These are phyloP conservation scores for Aphrophora alni DNA, from an alignment of 2,888 invertebrate species.

Conservation along the genomic window DNA sequence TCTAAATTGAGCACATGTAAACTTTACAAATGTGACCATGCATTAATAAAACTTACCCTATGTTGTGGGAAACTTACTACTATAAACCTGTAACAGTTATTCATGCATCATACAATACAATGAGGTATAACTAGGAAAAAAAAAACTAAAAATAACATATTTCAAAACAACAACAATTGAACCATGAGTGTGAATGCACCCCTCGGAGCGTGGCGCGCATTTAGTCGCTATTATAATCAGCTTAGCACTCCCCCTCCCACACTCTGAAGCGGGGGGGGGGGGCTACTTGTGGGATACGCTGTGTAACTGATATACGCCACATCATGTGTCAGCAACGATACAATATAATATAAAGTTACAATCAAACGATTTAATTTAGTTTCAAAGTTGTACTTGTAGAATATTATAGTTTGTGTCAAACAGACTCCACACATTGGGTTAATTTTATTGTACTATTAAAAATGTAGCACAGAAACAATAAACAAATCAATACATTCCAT, in stretches of 20 bases:
- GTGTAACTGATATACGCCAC: not conserved
- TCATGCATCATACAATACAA: not conserved
- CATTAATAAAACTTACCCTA: not conserved
- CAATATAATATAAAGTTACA: no score
- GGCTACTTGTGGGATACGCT: slow-evolving; percentile 9
- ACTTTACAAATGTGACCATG: not conserved
- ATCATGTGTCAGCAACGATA: no score
- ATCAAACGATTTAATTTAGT: no score
- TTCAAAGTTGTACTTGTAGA: no score
- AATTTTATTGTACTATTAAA: no score
- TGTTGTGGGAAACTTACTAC: not conserved
- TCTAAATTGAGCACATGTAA: no score
- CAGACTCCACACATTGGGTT: no score
- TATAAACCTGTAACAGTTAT: not conserved
- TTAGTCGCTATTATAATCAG: slow-evolving; percentile 34
- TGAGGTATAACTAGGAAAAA: not conserved
- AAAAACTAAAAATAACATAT: slow-evolving; percentile 9
- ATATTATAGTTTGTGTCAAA: no score
- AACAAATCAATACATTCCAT: no score
- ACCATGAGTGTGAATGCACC: not conserved
- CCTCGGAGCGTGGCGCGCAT: slow-evolving; percentile 30
- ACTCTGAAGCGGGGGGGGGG: not conserved
- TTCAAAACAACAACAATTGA: slow-evolving; percentile 6
- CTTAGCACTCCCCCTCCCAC: slow-evolving; percentile 13
- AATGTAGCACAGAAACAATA: no score